Percentiles rank a stretch among this genome's conserved stretches.
These are phyloP conservation scores for Microcebus lehilahytsara DNA, from an alignment of 2,113 vertebrate genomes.

Conservation along the genomic window DNA sequence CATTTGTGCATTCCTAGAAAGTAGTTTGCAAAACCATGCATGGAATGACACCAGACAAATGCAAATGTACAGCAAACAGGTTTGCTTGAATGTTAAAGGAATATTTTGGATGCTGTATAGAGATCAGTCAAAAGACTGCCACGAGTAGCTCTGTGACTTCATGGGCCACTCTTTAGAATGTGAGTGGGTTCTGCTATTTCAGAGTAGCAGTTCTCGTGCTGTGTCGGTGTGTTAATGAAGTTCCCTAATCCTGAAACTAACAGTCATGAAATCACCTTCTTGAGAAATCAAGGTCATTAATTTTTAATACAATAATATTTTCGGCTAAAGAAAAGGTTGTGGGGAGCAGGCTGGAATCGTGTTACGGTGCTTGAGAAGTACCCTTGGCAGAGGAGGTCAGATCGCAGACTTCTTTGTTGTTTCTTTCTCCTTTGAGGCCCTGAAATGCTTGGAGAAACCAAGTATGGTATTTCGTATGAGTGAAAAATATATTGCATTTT, in stretches of 20 bases:
- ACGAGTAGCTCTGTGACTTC: not conserved
- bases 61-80: not conserved
- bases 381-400: not conserved
- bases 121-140: not conserved
- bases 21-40: not conserved
- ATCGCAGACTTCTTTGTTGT: not conserved
- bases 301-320: not conserved
- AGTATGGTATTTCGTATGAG: constrained; percentile 62
- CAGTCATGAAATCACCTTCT: not conserved
- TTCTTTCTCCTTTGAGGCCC: not conserved
- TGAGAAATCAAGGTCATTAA: not conserved
- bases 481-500: constrained; percentile 67
- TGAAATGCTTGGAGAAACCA: constrained; percentile 53
- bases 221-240: fast-evolving
- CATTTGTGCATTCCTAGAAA: not conserved
- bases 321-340: not conserved
- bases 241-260: too few relatives aligned
- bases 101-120: too few relatives aligned
- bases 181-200: not conserved
- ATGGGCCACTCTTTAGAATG: not conserved
- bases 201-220: not conserved
- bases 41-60: not conserved
- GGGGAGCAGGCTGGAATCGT: not conserved
- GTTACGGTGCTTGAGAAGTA: too few relatives aligned
- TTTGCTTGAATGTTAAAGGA: not conserved